phyloP scores from a whole-genome alignment of 2,113 vertebrate genomes.

The Lampris megalopsis region DNA sequence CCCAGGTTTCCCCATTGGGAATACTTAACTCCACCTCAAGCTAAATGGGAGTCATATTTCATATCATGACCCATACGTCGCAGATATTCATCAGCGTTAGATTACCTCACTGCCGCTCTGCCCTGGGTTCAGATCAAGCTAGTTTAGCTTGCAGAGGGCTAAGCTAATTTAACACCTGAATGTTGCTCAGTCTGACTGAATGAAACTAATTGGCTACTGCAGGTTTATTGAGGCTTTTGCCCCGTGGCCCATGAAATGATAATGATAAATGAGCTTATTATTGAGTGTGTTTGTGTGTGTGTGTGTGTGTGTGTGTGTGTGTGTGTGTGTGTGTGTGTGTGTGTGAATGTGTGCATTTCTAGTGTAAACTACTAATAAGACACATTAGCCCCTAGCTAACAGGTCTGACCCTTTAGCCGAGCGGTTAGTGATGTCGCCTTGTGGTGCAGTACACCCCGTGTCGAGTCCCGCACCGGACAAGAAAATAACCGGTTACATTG shows the following conservation, averaged over 20 bases:
- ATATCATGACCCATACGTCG: slow-evolving; percentile 1
- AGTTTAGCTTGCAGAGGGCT: slow-evolving; percentile 1
- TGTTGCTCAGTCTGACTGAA: slow-evolving; percentile 29
- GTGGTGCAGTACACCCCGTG: too few species aligned
- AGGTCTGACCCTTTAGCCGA: too few species aligned
- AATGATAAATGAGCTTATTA: slow-evolving; percentile 73
- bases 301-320: neutral
- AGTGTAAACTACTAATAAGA: too few species aligned
- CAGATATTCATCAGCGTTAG: neutral
- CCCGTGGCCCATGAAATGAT: slow-evolving; percentile 63
- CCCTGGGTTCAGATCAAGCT: neutral
- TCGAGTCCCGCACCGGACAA: too few species aligned
- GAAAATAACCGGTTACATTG: too few species aligned
- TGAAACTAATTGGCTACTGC: slow-evolving; percentile 3
- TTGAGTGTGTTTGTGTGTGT: slow-evolving; percentile 34
- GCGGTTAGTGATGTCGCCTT: too few species aligned
- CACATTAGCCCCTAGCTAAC: too few species aligned
- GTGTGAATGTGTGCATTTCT: neutral
- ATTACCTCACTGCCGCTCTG: neutral
- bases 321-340: slow-evolving; percentile 1
- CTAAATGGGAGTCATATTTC: neutral
- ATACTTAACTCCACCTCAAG: neutral
- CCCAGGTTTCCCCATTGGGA: neutral
- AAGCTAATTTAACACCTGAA: slow-evolving; percentile 32
- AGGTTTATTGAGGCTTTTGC: slow-evolving; percentile 48